Base-by-base conservation (phyloP, 2,888 invertebrate genomes). In the Halictus quadricinctus region DNA sequence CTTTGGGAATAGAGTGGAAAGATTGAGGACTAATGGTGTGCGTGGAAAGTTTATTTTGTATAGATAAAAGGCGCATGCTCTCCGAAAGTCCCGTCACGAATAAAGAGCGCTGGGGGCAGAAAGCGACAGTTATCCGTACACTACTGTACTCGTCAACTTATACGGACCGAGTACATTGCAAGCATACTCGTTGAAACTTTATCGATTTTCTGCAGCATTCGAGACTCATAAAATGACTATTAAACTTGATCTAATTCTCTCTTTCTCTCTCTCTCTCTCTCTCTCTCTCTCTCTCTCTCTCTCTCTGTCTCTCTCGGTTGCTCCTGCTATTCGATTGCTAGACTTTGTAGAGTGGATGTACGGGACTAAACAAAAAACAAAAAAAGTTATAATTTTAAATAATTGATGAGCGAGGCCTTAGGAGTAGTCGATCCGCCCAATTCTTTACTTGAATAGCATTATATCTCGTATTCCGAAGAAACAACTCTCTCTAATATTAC, bases 351-450 rank as follows among this genome's bases (percentile, higher is more conserved):
- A 88, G 88, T 90, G 91, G 91, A 92, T 93, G 92, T 90, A 43
- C 91, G 94, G 92, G 93, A 93, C 92, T 93, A 93, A 94, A 92
- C 36, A 25, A 12, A 25, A 2, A 36, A 36, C 2, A 36, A 41
- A 66, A 69, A 29, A 15, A 29, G 15, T 91, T 91, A 70, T 70
- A 89, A 91, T 89, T 91, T 90, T 87, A 88, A 90, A 89, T 81
- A 83, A 90, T 87, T 85, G 75, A 93, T 93, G 93, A 94, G 94
- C 91, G 94, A 94, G 94, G 94, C 94, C 94, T 94, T 94, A 94
- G 94, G 92, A 93, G 93, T 94, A 94, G 94, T 94, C 93, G 93
- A 94, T 94, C 94, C 94, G 94, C 94, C 94, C 94, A 94, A 94
- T 91, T 92, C 91, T 92, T 93, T 88, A 88, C 87, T 88, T 87